Percentiles rank a stretch among this genome's conserved stretches.
These are phyloP conservation scores for Catocala nupta DNA, from an alignment of 2,888 invertebrate genomes.

Conservation along the genomic window DNA sequence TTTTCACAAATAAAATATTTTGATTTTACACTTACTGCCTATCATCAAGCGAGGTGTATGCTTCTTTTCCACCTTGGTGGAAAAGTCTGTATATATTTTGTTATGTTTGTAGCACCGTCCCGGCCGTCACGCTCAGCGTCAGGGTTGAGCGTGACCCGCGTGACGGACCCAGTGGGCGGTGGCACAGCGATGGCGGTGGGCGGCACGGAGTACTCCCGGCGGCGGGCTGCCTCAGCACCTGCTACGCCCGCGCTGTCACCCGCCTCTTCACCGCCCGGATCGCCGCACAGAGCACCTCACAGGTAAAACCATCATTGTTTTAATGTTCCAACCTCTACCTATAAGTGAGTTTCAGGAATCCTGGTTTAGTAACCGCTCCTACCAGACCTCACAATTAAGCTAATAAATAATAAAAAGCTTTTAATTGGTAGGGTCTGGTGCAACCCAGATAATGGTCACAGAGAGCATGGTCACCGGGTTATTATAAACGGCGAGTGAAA, in stretches of 20 bases:
- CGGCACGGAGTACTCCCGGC: constrained; percentile 84
- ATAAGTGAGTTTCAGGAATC: too few species aligned
- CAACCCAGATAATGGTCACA: too few species aligned
- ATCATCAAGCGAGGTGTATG: background rate
- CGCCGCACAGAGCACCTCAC: constrained; percentile 81
- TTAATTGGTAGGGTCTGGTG: too few species aligned
- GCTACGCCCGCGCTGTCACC: constrained; percentile 92
- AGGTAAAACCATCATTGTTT: constrained; percentile 58
- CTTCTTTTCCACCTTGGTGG: background rate
- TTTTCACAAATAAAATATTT: too few species aligned
- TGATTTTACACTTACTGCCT: too few species aligned
- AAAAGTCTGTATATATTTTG: background rate
- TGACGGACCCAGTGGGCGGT: constrained; percentile 87
- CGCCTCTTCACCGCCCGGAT: constrained; percentile 91
- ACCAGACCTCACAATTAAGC: too few species aligned
- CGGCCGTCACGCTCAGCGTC: constrained; percentile 92
- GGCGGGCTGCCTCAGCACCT: constrained; percentile 91
- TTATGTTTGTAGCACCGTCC: constrained; percentile 86
- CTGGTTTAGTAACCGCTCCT: too few species aligned
- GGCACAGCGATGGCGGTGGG: constrained; percentile 89
- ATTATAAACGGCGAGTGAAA: too few species aligned
- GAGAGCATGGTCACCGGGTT: too few species aligned
- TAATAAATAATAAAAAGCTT: too few species aligned
- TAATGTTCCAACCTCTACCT: background rate
- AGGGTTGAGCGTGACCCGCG: constrained; percentile 89